Evolutionary conservation across 1,140 invertebrate species (phyloP).

Genomic region (Paralvinella palmiformis): DNA sequence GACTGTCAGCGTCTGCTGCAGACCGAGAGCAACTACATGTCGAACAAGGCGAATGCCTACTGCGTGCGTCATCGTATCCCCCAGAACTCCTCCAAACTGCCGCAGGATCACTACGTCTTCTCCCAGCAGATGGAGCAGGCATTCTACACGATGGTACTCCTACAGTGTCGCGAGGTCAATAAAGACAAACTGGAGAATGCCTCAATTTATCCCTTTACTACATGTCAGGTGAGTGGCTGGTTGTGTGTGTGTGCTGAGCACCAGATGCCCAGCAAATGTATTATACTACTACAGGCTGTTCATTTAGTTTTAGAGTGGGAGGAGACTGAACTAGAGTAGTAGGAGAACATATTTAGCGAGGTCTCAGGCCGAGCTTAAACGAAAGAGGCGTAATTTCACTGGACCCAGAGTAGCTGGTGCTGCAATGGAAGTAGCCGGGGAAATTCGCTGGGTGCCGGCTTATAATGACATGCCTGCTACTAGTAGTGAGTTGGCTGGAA

Average conservation of each 20-base stretch:
- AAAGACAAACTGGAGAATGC: background rate
- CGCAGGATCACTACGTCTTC: background rate
- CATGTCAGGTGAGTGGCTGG: background rate
- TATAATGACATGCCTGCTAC: too few relatives aligned
- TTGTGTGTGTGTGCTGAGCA: background rate
- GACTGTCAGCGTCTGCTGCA: background rate
- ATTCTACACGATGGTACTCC: constrained; percentile 5
- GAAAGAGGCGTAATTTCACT: too few relatives aligned
- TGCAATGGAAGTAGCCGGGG: too few relatives aligned
- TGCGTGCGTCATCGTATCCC: background rate
- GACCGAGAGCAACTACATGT: background rate
- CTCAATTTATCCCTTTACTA: background rate
- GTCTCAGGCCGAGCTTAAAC: too few relatives aligned
- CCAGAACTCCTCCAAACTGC: background rate
- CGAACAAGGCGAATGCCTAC: background rate
- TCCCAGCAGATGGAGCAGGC: background rate
- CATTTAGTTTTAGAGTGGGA: background rate
- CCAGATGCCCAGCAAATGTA: background rate
- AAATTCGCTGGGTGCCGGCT: too few relatives aligned
- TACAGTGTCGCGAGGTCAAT: background rate
- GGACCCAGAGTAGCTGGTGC: too few relatives aligned
- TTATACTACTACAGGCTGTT: background rate
- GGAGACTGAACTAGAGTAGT: background rate
- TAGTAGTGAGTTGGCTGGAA: too few relatives aligned
- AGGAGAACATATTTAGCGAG: background rate